Conservation (phyloP, 2,797 vertebrate species). For the Poecilia wingei region DNA sequence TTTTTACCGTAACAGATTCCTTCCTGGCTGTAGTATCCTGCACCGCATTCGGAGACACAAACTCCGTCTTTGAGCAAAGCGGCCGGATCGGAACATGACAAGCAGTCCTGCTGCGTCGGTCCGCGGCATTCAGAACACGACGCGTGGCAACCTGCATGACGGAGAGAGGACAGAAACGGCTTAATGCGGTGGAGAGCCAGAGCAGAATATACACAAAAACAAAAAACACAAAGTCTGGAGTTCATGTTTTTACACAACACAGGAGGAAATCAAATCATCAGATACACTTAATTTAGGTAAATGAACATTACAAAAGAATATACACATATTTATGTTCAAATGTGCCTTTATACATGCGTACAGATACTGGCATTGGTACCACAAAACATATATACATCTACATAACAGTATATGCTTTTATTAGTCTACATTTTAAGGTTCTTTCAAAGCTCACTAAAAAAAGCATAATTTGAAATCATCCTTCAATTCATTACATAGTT, state of each 20-base stretch:
- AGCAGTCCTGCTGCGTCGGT: slow-evolving; percentile 80
- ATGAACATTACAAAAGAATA: too few relatives aligned
- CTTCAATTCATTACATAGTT: too few relatives aligned
- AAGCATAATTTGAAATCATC: too few relatives aligned
- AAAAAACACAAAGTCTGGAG: neutral
- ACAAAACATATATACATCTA: too few relatives aligned
- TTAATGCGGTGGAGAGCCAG: neutral
- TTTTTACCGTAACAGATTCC: slow-evolving; percentile 85
- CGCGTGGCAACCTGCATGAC: slow-evolving; percentile 84
- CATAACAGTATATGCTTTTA: too few relatives aligned
- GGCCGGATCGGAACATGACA: slow-evolving; percentile 80
- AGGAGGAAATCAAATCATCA: neutral
- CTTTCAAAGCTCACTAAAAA: too few relatives aligned
- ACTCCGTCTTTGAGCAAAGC: slow-evolving; percentile 78
- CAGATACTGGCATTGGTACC: too few relatives aligned
- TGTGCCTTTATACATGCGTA: too few relatives aligned
- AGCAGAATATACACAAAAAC: neutral
- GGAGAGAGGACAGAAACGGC: neutral
- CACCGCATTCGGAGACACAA: slow-evolving; percentile 84
- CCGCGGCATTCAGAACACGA: slow-evolving; percentile 87
- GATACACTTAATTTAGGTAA: too few relatives aligned
- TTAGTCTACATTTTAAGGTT: too few relatives aligned
- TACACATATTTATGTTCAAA: too few relatives aligned
- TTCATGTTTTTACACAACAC: neutral
- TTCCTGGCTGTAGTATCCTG: slow-evolving; percentile 79